Base-by-base conservation (phyloP, 2,888 invertebrate genomes). In the Ennomos quercinarius region DNA sequence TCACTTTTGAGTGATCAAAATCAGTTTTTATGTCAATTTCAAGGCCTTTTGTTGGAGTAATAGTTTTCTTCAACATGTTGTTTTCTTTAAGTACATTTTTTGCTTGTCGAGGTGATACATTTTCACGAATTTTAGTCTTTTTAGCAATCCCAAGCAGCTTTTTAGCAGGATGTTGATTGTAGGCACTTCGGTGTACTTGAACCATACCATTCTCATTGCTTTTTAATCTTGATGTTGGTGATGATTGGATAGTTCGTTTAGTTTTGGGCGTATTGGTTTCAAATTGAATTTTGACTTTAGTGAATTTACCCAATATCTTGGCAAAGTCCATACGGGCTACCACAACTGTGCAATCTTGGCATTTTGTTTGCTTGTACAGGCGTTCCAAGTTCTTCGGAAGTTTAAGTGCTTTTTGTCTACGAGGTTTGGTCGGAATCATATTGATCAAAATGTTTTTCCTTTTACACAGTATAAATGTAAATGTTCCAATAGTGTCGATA, bases 171-270 rank as follows among this genome's bases (percentile, higher is more conserved):
- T 86, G 82, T 61, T 80, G 76, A 64, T 75, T 89, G 57, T 83
- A 81, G n/a, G 81, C 80, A 60, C 82, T 84, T 68, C 82, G 84
- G 50, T 81, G 87, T 48, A 86, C 58, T 35, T 86, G 74, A 10
- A 91, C 86, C 86, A 90, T 87, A n/a, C 93, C 93, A 83, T 93
- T 93, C 68, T 92, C 93, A 68, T 88, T 91, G 44, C 76, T 81
- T 78, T 87, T 91, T 75, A 89, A 72, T 58, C 83, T 86, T 5
- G 85, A 63, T 72, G 80, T 86, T 47, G 81, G 65, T 10, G 83
- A 74, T 10, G 71, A 60, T 44, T 67, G 72, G 12, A 71, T 62
- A 12, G 66, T 69, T 59, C 79, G 78, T 71, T 84, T 85, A 47
- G 78, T 64, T 78, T 84, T 88, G 8, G 83, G 74, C 8, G 84